A percentile compares a stretch with the other conserved stretches of the same genome.
Conservation (phyloP, 2,888 invertebrate species). For the Strigamia maritima region DNA sequence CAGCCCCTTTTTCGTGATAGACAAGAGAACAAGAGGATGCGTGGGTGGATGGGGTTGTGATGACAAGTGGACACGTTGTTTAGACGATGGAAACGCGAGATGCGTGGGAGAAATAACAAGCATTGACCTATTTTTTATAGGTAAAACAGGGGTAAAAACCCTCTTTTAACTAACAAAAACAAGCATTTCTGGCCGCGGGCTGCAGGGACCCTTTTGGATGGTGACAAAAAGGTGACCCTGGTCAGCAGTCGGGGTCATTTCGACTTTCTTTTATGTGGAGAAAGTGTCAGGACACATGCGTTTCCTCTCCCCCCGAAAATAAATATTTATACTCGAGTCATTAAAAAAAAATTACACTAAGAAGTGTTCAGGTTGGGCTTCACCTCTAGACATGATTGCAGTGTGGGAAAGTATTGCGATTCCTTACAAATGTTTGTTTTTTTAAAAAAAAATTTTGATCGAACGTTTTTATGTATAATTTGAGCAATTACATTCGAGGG, state of each 20-base stretch:
- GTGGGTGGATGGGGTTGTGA: slow-evolving; percentile 32
- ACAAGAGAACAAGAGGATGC: slow-evolving; percentile 19
- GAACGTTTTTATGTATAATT: not conserved
- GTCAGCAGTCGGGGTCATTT: slow-evolving; percentile 3
- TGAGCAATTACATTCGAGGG: slow-evolving; percentile 7
- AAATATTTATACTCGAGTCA: not conserved
- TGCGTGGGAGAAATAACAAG: not conserved
- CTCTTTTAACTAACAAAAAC: not conserved
- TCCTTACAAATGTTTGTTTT: not conserved
- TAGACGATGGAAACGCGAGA: slow-evolving; percentile 3
- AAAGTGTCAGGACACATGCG: slow-evolving; percentile 1
- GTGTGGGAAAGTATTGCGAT: not conserved
- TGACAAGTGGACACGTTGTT: slow-evolving; percentile 26
- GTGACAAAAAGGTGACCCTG: slow-evolving; percentile 48
- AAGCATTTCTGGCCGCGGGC: not conserved
- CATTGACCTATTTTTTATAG: not conserved
- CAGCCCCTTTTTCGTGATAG: slow-evolving; percentile 19
- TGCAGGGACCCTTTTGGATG: not conserved
- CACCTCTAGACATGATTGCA: not conserved
- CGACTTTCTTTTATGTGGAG: not conserved
- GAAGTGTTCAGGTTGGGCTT: not conserved
- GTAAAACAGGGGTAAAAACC: not conserved
- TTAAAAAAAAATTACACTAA: too few species aligned
- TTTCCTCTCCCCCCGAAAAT: not conserved
- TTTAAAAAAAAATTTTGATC: not conserved